Evolutionary conservation across 2,113 vertebrate species (phyloP), one percentile per base, ranked within the genome.

Genomic region (Cynoglossus semilaevis): DNA sequence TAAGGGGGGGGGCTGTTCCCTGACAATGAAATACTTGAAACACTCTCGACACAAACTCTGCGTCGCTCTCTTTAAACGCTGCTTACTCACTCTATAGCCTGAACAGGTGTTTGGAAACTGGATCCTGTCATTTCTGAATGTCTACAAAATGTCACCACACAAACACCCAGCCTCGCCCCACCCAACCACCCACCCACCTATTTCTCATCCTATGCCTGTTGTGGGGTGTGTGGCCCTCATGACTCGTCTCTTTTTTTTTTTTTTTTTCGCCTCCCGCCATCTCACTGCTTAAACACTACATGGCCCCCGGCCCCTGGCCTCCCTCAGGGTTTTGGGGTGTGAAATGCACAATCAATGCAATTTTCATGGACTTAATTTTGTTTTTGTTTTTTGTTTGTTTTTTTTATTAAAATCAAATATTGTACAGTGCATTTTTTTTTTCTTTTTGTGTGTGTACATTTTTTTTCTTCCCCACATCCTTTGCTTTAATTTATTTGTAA

Each of bases 331-430:
- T n/a, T 88, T 87, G 83, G 86, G 82, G 84, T 86, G 92, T 92
- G 91, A 90, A 89, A 93, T 95, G 94, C 94, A 96, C 94, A 93
- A 94, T 92, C 94, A 95, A 95, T 96, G 94, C 94, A 96, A 94
- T 95, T 93, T 93, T 91, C 91, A 93, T 94, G 83, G 87, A 89
- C 91, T 92, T 80, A 81, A 72, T 67, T 83, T 60, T 81, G 51
- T 64, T 38, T 63, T 72, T 64, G 67, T 58, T 40, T 55, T 77
- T 15, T 19, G 6, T 53, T 63, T 65, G 72, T 68, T 76, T 73
- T 68, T 71, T 50, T 57, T 60, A 51, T 69, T 68, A 58, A 66
- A 43, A 72, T 72, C 80, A 91, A 90, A 92, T 91, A 91, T 88
- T 95, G 92, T 94, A 92, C 90, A 92, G 91, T 59, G 79, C 91